phyloP scores from a whole-genome alignment of 2,888 invertebrate species.

The Perizoma affinitatum region DNA sequence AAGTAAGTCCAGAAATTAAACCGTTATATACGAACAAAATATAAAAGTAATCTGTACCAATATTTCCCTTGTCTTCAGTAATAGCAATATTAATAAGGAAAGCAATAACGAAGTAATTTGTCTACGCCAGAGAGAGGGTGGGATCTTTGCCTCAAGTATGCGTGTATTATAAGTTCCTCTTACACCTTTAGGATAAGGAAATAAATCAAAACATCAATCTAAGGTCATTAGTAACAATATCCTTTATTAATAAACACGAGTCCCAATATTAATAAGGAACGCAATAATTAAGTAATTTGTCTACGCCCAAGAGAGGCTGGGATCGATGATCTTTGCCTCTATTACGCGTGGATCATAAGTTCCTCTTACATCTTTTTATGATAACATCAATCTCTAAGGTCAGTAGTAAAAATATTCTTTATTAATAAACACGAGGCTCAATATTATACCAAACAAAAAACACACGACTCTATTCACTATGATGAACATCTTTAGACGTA shows the following conservation, averaged over 20 bases:
- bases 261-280: background rate
- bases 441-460: too few species aligned
- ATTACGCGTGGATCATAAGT: slow-evolving; percentile 26
- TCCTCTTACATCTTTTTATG: slow-evolving; percentile 24
- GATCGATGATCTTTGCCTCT: slow-evolving; percentile 14
- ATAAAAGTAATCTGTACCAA: too few species aligned
- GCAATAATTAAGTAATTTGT: slow-evolving; percentile 23
- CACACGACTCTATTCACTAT: too few species aligned
- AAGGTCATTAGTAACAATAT: too few species aligned
- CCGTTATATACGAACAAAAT: too few species aligned
- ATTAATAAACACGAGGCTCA: too few species aligned
- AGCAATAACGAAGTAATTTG: slow-evolving; percentile 21
- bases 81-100: background rate
- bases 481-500: too few species aligned
- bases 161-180: slow-evolving; percentile 25
- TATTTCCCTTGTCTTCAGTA: too few species aligned
- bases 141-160: slow-evolving; percentile 16
- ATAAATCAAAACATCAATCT: slow-evolving; percentile 30
- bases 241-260: too few species aligned
- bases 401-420: too few species aligned
- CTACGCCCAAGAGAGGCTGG: slow-evolving; percentile 6
- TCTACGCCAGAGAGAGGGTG: slow-evolving; percentile 7
- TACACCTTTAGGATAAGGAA: slow-evolving; percentile 20
- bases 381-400: slow-evolving; percentile 17
- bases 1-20: too few species aligned